These are phyloP conservation scores for Phalacrocorax brasilianus DNA, from an alignment of 2,113 vertebrate genomes.

Conservation along the genomic window DNA sequence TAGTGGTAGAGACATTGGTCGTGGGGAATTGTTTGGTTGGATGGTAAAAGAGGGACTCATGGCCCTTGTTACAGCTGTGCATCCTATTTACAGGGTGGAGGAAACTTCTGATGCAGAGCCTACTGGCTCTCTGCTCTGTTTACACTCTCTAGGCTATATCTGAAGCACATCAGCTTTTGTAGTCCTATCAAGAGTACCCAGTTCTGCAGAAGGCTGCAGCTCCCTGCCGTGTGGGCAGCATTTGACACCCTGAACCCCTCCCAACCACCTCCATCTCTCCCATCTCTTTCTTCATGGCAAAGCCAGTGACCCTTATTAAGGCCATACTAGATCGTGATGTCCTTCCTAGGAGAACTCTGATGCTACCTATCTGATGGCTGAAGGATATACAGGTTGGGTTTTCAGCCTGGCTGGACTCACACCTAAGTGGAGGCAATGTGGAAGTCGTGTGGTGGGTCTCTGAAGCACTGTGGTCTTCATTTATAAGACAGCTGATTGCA, in stretches of 20 bases:
- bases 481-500: background rate
- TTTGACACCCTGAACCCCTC: background rate
- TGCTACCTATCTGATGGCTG: background rate
- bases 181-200: background rate
- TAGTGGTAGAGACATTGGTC: background rate
- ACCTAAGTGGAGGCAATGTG: background rate
- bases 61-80: background rate
- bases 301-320: background rate
- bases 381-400: background rate
- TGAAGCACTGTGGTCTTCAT: background rate
- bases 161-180: background rate
- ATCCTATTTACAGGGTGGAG: background rate
- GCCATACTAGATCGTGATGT: accelerated
- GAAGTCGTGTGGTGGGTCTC: background rate
- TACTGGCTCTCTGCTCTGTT: background rate
- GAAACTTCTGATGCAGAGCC: background rate
- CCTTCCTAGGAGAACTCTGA: background rate
- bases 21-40: background rate
- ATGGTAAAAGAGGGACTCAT: background rate
- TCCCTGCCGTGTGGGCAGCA: background rate
- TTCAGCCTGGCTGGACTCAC: background rate
- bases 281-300: background rate
- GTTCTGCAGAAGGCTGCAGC: background rate
- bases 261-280: background rate
- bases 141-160: background rate